Percentiles rank a stretch among this genome's conserved stretches.
phyloP scores from a whole-genome alignment of 2,888 invertebrate genomes.

The Euphydryas editha region DNA sequence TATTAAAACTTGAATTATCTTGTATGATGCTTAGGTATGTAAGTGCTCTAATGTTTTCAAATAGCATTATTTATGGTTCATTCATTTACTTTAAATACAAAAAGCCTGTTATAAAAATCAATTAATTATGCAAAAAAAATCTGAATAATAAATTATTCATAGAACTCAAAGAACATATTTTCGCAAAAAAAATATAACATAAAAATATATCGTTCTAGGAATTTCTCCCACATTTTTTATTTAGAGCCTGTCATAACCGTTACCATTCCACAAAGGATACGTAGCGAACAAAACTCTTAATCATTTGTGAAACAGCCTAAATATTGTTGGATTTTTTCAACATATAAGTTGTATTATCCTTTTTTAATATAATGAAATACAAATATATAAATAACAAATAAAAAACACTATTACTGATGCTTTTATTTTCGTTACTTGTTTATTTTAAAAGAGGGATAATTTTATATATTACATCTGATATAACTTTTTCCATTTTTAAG shows the following conservation, averaged over 20 bases:
- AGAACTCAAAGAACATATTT: neutral
- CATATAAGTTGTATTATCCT: neutral
- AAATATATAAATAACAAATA: too few species aligned
- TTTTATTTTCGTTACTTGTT: too few species aligned
- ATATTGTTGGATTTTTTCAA: neutral
- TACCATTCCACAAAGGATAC: neutral
- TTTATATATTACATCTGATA: too few species aligned
- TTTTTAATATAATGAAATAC: neutral
- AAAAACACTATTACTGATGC: too few species aligned
- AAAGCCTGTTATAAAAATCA: too few species aligned
- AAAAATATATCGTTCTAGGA: neutral
- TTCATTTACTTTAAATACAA: too few species aligned
- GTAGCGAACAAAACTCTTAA: neutral
- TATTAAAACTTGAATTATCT: too few species aligned
- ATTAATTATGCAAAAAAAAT: neutral
- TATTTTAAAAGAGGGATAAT: too few species aligned
- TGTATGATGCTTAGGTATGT: too few species aligned
- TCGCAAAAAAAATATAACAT: neutral
- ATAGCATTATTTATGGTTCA: too few species aligned
- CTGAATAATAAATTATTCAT: neutral
- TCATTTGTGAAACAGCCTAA: neutral
- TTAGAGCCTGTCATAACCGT: neutral
- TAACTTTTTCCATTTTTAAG: too few species aligned
- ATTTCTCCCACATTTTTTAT: slow-evolving; percentile 1
- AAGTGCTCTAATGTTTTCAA: too few species aligned